Conservation (phyloP, 2,888 invertebrate genomes). For the Campopleginae sp. region DNA sequence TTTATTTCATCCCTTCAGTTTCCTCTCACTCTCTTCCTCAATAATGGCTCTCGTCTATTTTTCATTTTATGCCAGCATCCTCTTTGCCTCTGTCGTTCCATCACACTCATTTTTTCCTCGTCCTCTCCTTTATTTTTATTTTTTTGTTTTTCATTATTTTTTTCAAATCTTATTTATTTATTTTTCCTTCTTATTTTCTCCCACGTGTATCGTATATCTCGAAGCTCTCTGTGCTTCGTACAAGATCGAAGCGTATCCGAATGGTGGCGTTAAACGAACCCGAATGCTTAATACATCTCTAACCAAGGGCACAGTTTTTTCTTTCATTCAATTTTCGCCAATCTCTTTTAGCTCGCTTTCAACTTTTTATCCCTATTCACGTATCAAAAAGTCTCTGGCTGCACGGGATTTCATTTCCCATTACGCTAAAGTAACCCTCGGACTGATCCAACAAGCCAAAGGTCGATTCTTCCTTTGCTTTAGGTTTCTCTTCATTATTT, state of each 20-base stretch:
- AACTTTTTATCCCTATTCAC: neutral
- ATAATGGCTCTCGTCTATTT: slow-evolving; percentile 5
- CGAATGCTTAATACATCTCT: slow-evolving; percentile 20
- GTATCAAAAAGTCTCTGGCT: neutral
- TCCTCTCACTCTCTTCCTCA: slow-evolving; percentile 22
- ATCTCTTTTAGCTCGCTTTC: slow-evolving; percentile 8
- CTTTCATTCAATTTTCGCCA: slow-evolving; percentile 24
- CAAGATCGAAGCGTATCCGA: neutral
- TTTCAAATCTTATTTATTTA: neutral
- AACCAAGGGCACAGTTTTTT: slow-evolving; percentile 16
- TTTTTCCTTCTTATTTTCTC: neutral
- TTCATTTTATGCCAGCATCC: neutral
- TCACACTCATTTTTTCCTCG: slow-evolving; percentile 25
- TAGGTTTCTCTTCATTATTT: neutral
- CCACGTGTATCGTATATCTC: slow-evolving; percentile 22
- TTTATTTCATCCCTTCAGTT: slow-evolving; percentile 67
- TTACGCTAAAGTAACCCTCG: neutral
- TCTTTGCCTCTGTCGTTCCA: slow-evolving; percentile 34
- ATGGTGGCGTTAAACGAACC: neutral
- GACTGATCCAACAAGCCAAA: neutral
- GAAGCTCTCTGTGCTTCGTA: slow-evolving; percentile 1
- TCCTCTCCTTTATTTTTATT: neutral
- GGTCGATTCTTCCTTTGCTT: neutral
- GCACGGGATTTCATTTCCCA: neutral
- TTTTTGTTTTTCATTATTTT: neutral